Percentiles rank a stretch among this genome's conserved stretches.
These are phyloP conservation scores for Anthrax anthrax DNA, from an alignment of 2,888 invertebrate species.

Conservation along the genomic window DNA sequence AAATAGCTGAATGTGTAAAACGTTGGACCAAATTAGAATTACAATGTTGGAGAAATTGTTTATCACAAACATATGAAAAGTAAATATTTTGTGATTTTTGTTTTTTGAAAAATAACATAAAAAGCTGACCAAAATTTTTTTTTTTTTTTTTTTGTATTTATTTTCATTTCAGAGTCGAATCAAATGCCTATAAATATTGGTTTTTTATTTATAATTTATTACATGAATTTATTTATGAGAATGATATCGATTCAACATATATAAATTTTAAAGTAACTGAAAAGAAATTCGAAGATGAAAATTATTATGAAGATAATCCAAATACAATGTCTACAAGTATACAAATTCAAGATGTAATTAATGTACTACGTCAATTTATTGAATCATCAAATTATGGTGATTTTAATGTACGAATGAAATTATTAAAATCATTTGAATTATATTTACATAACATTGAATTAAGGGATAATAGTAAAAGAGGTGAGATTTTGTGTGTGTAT, in stretches of 20 bases:
- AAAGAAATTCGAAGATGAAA: conserved; percentile 22
- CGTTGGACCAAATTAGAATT: conserved; percentile 85
- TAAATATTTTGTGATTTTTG: conserved; percentile 18
- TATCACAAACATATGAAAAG: conserved; percentile 53
- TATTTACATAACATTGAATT: conserved; percentile 47
- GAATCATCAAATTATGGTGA: conserved; percentile 73
- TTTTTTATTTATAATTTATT: conserved; percentile 67
- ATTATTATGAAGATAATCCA: conserved; percentile 14
- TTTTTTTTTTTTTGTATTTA: conserved; percentile 10
- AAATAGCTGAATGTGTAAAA: conserved; percentile 68
- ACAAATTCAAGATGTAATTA: conserved; percentile 23
- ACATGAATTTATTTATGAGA: conserved; percentile 41
- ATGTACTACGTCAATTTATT: conserved; percentile 65
- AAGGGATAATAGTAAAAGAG: conserved; percentile 25
- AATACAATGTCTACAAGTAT: neutral
- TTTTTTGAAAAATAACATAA: neutral
- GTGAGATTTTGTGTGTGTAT: too few relatives aligned
- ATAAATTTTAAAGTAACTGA: conserved; percentile 21
- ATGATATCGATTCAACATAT: conserved; percentile 19
- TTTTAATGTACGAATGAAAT: conserved; percentile 59
- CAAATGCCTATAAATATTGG: conserved; percentile 75
- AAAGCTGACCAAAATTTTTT: conserved; percentile 1
- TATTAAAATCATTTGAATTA: conserved; percentile 68
- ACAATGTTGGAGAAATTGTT: conserved; percentile 71
- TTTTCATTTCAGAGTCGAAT: conserved; percentile 40